phyloP scores from a whole-genome alignment of 2,888 invertebrate species.

The Hirtodrosophila alboralis region DNA sequence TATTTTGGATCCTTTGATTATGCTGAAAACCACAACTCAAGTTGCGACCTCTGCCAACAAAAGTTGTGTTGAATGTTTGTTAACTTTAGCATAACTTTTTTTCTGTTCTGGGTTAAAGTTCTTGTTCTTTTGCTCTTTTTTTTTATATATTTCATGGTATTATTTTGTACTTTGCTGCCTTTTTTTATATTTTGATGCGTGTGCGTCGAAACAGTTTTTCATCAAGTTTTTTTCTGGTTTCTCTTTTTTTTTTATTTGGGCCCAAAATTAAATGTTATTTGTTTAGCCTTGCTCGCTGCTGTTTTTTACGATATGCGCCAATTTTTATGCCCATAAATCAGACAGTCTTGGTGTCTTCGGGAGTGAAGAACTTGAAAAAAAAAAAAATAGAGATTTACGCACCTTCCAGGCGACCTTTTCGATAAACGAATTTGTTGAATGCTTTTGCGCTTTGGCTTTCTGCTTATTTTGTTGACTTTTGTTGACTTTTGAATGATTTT shows the following conservation, averaged over 20 bases:
- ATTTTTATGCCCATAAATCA: slow-evolving; percentile 66
- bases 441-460: slow-evolving; percentile 11
- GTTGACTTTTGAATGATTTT: slow-evolving; percentile 8
- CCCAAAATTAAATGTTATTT: slow-evolving; percentile 76
- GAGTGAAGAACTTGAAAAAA: background rate
- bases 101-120: background rate
- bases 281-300: slow-evolving; percentile 48
- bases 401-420: slow-evolving; percentile 57
- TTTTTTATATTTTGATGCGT: slow-evolving; percentile 30
- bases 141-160: slow-evolving; percentile 60
- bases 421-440: slow-evolving; percentile 54
- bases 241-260: slow-evolving; percentile 13
- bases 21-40: slow-evolving; percentile 57
- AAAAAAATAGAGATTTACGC: slow-evolving; percentile 46
- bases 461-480: slow-evolving; percentile 8
- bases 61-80: slow-evolving; percentile 16
- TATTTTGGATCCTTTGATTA: slow-evolving; percentile 55
- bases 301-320: slow-evolving; percentile 65
- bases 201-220: slow-evolving; percentile 59
- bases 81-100: slow-evolving; percentile 63
- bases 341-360: no score
- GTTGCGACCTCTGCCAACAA: slow-evolving; percentile 30
- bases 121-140: slow-evolving; percentile 55
- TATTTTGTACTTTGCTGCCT: slow-evolving; percentile 44
- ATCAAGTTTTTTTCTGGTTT: slow-evolving; percentile 49